Percentiles rank a stretch among this genome's conserved stretches.
Conservation (phyloP, 2,888 invertebrate species). For the Sinhomidia bicolor region DNA sequence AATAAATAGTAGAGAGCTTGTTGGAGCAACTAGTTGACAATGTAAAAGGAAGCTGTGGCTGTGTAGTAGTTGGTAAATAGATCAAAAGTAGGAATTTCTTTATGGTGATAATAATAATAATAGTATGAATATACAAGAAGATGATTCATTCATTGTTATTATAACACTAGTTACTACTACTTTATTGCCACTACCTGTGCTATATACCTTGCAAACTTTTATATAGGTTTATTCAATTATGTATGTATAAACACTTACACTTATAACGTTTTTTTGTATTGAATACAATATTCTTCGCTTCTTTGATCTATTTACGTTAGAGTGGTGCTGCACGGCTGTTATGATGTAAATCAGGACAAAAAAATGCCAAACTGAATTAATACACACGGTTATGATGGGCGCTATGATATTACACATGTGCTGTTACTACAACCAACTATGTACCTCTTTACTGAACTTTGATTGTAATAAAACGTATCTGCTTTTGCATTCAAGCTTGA, state of each 20-base stretch:
- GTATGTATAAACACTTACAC: neutral
- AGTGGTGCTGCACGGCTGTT: neutral
- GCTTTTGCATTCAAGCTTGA: neutral
- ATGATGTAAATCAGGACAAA: slow-evolving; percentile 35
- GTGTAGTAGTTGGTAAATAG: slow-evolving; percentile 36
- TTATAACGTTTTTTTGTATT: neutral
- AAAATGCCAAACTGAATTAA: slow-evolving; percentile 38
- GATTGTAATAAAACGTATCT: neutral
- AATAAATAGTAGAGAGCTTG: slow-evolving; percentile 7
- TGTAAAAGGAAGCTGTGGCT: slow-evolving; percentile 14
- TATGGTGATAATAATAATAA: no score
- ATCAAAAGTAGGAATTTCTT: slow-evolving; percentile 42
- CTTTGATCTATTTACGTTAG: slow-evolving; percentile 38
- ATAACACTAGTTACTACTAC: no score
- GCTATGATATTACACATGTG: no score
- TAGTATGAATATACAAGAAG: slow-evolving; percentile 14
- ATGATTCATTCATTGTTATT: slow-evolving; percentile 46
- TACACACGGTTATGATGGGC: slow-evolving; percentile 1
- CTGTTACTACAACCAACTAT: neutral
- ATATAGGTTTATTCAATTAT: neutral
- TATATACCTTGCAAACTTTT: neutral
- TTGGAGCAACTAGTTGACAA: slow-evolving; percentile 59
- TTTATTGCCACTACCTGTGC: neutral
- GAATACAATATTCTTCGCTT: neutral
- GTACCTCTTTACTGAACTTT: neutral